phyloP scores from a whole-genome alignment of 2,797 vertebrate species.

The Anomalospiza imberbis region DNA sequence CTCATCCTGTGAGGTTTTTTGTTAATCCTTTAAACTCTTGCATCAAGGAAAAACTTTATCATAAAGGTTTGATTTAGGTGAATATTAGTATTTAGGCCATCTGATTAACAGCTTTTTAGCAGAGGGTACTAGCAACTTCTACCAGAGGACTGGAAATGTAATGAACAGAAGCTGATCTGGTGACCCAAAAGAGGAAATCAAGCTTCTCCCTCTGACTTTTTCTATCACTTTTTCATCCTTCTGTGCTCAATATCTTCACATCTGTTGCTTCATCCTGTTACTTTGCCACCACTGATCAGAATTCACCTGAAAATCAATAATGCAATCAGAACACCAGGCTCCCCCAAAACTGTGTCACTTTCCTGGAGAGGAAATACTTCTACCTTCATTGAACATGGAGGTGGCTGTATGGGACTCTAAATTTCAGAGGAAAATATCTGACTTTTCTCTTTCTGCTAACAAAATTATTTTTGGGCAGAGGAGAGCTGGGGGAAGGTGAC shows the following conservation, averaged over 20 bases:
- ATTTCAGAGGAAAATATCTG: not conserved
- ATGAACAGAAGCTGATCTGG: not conserved
- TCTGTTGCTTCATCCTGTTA: not conserved
- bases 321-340: not conserved
- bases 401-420: not conserved
- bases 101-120: conserved; percentile 10
- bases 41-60: conserved; percentile 36
- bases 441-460: not conserved
- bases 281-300: not conserved
- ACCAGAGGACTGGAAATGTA: not conserved
- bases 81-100: conserved; percentile 21
- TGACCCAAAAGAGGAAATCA: conserved; percentile 8
- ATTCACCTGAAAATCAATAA: not conserved
- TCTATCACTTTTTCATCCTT: not conserved
- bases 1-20: conserved; percentile 28
- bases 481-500: not conserved
- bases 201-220: not conserved
- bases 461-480: not conserved
- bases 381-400: not conserved
- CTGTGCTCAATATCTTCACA: not conserved
- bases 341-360: not conserved
- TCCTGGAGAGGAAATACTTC: not conserved
- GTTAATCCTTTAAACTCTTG: conserved; percentile 33
- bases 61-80: conserved; percentile 26
- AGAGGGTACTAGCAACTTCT: not conserved